These are phyloP conservation scores for Toxonevra muliebris DNA, from an alignment of 2,888 invertebrate species.

Conservation along the genomic window DNA sequence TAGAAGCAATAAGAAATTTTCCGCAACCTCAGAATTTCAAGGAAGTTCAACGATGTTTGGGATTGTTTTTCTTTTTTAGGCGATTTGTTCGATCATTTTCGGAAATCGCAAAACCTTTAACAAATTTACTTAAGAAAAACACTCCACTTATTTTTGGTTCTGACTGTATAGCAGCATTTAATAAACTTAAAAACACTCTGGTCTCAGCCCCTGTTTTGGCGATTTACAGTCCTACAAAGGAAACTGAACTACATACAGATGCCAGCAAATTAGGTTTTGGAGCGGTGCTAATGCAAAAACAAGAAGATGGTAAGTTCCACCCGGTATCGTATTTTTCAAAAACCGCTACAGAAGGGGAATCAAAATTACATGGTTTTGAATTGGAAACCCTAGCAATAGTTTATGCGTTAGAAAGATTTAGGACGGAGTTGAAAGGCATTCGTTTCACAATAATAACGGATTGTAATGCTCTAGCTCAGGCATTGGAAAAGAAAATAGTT, in stretches of 20 bases:
- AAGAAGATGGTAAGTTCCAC: constrained; percentile 31
- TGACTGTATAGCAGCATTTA: constrained; percentile 19
- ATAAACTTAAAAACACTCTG: constrained; percentile 1
- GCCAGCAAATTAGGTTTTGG: constrained; percentile 28
- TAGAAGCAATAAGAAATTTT: constrained; percentile 6
- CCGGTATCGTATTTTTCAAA: constrained; percentile 29
- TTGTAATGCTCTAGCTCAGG: constrained; percentile 29
- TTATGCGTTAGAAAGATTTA: constrained; percentile 38
- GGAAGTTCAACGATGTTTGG: background rate
- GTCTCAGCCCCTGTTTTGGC: constrained; percentile 16
- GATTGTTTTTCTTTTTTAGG: background rate
- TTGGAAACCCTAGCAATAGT: constrained; percentile 45
- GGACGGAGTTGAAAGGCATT: constrained; percentile 32
- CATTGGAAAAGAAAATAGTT: constrained; percentile 31
- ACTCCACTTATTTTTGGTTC: background rate
- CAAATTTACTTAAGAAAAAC: background rate
- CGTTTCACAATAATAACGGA: constrained; percentile 36
- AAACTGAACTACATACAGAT: constrained; percentile 30
- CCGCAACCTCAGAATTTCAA: constrained; percentile 5
- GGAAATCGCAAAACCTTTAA: background rate
- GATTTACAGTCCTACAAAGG: constrained; percentile 23
- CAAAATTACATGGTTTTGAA: constrained; percentile 53
- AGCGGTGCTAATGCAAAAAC: constrained; percentile 26
- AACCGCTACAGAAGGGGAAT: constrained; percentile 19
- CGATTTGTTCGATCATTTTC: constrained; percentile 10